A percentile compares a stretch with the other conserved stretches of the same genome.
These are phyloP conservation scores for Drosophila virilis DNA, from an alignment of 1,140 invertebrate species.

Conservation along the genomic window DNA sequence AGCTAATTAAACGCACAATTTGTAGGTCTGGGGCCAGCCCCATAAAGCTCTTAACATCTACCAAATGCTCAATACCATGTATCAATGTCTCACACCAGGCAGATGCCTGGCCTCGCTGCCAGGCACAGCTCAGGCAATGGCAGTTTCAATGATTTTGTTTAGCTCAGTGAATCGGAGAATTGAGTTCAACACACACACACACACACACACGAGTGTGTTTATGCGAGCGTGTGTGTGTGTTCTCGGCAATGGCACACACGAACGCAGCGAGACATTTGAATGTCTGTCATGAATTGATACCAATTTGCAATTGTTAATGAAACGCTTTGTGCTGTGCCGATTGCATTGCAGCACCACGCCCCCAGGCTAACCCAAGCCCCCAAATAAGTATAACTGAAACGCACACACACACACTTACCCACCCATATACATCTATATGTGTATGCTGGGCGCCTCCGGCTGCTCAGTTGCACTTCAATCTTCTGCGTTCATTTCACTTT, in stretches of 20 bases:
- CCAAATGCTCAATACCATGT: constrained; percentile 37
- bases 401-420: neutral
- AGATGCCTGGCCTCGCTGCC: neutral
- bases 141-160: constrained; percentile 81
- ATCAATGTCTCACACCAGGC: constrained; percentile 48
- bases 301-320: constrained; percentile 83
- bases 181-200: constrained; percentile 52
- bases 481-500: constrained; percentile 68
- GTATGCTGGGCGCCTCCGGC: constrained; percentile 6
- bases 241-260: constrained; percentile 26
- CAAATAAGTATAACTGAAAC: constrained; percentile 36
- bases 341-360: constrained; percentile 55
- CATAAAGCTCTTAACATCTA: constrained; percentile 12
- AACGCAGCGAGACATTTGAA: constrained; percentile 55
- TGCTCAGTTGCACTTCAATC: constrained; percentile 61
- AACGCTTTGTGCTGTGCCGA: constrained; percentile 78
- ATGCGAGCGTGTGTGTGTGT: constrained; percentile 3
- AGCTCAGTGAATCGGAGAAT: constrained; percentile 80
- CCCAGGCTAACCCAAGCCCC: neutral
- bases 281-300: constrained; percentile 79
- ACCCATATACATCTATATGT: neutral
- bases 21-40: constrained; percentile 34
- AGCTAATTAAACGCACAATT: constrained; percentile 61
- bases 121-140: constrained; percentile 52
- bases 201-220: constrained; percentile 15